phyloP scores from a whole-genome alignment of 2,797 vertebrate genomes.

The Spizella passerina region DNA sequence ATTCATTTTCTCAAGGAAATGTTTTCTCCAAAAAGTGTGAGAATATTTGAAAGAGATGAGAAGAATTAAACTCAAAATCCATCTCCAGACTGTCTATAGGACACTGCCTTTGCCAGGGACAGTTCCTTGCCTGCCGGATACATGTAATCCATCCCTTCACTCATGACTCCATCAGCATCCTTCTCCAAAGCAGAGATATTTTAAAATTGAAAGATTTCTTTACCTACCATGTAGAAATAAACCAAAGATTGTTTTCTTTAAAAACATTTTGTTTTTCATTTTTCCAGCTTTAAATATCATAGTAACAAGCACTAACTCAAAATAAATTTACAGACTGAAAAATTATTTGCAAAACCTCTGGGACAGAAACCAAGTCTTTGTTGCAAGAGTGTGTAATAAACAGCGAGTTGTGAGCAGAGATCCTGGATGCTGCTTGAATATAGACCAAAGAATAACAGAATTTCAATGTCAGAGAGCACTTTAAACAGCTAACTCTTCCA shows the following conservation, averaged over 20 bases:
- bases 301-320: neutral
- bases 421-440: neutral
- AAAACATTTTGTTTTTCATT: neutral
- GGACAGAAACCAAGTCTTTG: neutral
- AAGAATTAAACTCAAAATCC: neutral
- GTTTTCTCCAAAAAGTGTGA: neutral
- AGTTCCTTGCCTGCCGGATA: neutral
- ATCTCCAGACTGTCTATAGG: neutral
- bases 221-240: neutral
- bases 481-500: neutral
- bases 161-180: neutral
- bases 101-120: neutral
- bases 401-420: neutral
- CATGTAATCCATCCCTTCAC: neutral
- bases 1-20: neutral
- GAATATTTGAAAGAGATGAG: neutral
- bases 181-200: neutral
- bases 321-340: neutral
- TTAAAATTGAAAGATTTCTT: neutral
- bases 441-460: neutral
- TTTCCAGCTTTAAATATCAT: neutral
- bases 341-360: neutral
- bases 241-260: neutral
- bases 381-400: neutral
- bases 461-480: neutral